Evolutionary conservation across 2,797 vertebrate species (phyloP).

Genomic region (Sebastiscus albofasciatus): DNA sequence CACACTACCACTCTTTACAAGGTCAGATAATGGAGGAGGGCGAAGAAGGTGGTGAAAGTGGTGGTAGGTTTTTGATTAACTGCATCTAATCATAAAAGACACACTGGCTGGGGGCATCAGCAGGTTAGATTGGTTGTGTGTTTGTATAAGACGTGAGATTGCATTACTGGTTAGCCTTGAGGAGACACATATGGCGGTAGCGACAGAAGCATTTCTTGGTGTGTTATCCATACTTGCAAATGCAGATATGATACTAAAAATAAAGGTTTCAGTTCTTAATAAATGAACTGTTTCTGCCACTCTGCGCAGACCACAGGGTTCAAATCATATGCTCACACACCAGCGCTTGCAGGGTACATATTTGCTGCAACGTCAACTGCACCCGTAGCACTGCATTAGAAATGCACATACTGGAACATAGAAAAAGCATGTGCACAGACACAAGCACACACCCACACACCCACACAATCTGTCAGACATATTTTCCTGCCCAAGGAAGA

Average conservation of each 20-base stretch:
- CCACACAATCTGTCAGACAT: conserved; percentile 30
- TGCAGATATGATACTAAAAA: neutral
- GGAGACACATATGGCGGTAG: neutral
- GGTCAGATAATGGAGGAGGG: neutral
- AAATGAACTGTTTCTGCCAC: neutral
- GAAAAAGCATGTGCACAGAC: conserved; percentile 1
- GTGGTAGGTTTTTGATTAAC: conserved; percentile 21
- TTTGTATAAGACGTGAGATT: neutral
- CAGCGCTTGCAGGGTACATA: neutral
- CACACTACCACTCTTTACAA: neutral
- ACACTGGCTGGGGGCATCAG: neutral
- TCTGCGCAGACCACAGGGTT: neutral
- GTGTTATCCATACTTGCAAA: neutral
- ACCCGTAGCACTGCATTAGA: conserved; percentile 12
- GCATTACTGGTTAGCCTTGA: neutral
- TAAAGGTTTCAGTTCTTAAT: neutral
- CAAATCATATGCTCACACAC: neutral
- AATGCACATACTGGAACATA: conserved; percentile 8
- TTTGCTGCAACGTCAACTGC: conserved; percentile 10
- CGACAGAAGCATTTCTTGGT: neutral
- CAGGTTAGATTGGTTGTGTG: neutral
- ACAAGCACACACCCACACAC: conserved; percentile 14
- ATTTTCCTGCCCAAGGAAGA: conserved; percentile 29
- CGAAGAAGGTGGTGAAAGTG: neutral
- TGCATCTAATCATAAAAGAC: neutral